Evolutionary conservation across 2,888 invertebrate genomes (phyloP), one percentile per base, ranked within the genome.

Genomic region (Drosophila diplacantha): DNA sequence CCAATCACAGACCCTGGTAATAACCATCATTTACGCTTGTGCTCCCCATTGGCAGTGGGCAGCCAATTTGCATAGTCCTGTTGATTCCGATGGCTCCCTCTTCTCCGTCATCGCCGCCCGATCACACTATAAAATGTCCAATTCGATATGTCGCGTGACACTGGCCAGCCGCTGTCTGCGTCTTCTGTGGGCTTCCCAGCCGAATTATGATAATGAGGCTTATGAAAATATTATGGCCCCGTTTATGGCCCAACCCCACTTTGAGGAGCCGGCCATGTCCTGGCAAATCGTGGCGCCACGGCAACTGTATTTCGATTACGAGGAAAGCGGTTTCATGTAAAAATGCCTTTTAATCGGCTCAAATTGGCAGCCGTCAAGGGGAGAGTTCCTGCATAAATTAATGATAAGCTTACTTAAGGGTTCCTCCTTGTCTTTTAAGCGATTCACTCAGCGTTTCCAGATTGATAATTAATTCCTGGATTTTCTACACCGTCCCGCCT

Each of bases 51-150:
- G 70, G 56, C 72, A 35, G 39, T 61, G 47, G 43, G 47, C 24
- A 20, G 37, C n/a, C 44, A 52, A 73, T 76, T 76, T 75, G 57
- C 74, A 71, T 73, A 55, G 49, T 24, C 57, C 55, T 35, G 57
- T 2, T 26, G 39, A 16, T 6, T 24, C 26, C 31, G 44, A 31
- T 12, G 39, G 39, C 39, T 22, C 39, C 14, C 7, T 43, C 6
- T 5, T 2, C 11, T 43, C 43, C 43, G 16, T 41, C 11, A 6
- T 24, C 22, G 14, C 16, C n/a, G 24, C 3, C 22, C n/a, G 14
- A 26, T 18, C 7, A 18, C 29, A 58, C 58, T 60, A 61, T 50
- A 32, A 60, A 56, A 46, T 38, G 18, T 32, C 39, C n/a, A 11
- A 9, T 35, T 61, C 41, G 51, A 60, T 51, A 51, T 43, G 60